Percentiles rank a stretch among this genome's conserved stretches.
Conservation (phyloP, 2,888 invertebrate species). For the Lithophane leautieri region DNA sequence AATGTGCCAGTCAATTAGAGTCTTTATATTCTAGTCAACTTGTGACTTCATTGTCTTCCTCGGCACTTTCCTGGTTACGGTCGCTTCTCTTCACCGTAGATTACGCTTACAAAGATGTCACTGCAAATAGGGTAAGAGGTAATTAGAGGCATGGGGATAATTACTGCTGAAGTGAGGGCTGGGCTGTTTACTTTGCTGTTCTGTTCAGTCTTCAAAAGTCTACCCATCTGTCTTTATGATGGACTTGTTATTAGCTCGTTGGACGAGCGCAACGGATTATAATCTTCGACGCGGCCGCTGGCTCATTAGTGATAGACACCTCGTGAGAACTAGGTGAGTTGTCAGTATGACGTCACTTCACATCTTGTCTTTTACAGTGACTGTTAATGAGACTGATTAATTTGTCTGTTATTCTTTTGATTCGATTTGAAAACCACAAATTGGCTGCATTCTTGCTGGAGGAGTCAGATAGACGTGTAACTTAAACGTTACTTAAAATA, state of each 20-base stretch:
- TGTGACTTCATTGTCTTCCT: neutral
- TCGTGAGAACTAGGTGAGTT: slow-evolving; percentile 58
- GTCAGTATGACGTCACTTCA: slow-evolving; percentile 31
- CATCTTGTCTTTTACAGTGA: slow-evolving; percentile 9
- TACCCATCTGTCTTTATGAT: slow-evolving; percentile 3
- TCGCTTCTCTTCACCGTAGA: neutral
- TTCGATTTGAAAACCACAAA: neutral
- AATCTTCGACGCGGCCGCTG: neutral
- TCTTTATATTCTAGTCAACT: neutral
- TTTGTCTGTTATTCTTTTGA: slow-evolving; percentile 12
- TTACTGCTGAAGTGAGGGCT: neutral
- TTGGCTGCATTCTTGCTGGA: neutral
- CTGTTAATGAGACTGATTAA: slow-evolving; percentile 28
- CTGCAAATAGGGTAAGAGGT: neutral
- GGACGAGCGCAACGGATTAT: slow-evolving; percentile 32
- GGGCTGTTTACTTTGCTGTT: neutral
- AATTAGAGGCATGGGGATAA: neutral
- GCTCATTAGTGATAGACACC: slow-evolving; percentile 21
- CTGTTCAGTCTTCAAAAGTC: neutral
- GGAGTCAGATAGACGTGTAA: neutral
- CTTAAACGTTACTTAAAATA: neutral
- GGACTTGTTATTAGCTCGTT: neutral
- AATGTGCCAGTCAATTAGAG: neutral
- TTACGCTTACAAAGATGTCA: neutral
- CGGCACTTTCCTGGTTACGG: neutral